A percentile compares a stretch with the other conserved stretches of the same genome.
Conservation (phyloP, 2,888 invertebrate species). For the Pachydiplax longipennis region DNA sequence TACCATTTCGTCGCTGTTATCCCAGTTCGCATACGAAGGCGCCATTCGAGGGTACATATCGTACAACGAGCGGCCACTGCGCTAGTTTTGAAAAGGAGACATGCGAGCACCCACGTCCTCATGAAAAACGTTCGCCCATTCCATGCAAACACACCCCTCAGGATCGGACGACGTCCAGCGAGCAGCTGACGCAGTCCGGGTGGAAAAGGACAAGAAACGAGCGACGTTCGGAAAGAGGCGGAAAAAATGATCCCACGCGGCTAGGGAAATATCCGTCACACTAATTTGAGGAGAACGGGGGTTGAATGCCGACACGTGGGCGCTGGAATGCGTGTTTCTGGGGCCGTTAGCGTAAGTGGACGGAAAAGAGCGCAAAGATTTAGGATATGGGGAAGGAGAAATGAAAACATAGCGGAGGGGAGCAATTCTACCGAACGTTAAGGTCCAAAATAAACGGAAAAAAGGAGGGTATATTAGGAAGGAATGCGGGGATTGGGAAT, state of each 20-base stretch:
- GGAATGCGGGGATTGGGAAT: not conserved
- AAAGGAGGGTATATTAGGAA: not conserved
- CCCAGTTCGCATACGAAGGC: too few relatives aligned
- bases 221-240: not conserved
- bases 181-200: slow-evolving; percentile 15
- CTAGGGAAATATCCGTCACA: not conserved
- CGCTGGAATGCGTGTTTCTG: not conserved
- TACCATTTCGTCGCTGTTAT: too few relatives aligned
- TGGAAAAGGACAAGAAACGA: not conserved
- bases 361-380: not conserved
- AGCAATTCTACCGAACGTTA: not conserved
- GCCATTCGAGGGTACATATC: too few relatives aligned
- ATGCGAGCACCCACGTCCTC: not conserved
- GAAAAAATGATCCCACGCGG: not conserved
- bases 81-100: not conserved
- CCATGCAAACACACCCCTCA: not conserved
- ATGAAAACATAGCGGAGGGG: not conserved
- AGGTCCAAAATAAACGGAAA: not conserved
- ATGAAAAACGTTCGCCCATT: not conserved
- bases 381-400: not conserved
- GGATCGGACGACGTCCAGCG: not conserved
- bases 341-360: not conserved
- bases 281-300: not conserved
- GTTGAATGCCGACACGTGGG: not conserved
- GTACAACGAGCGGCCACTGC: not conserved